Conservation (phyloP, 2,797 vertebrate species). For the Aphelocoma californica region DNA sequence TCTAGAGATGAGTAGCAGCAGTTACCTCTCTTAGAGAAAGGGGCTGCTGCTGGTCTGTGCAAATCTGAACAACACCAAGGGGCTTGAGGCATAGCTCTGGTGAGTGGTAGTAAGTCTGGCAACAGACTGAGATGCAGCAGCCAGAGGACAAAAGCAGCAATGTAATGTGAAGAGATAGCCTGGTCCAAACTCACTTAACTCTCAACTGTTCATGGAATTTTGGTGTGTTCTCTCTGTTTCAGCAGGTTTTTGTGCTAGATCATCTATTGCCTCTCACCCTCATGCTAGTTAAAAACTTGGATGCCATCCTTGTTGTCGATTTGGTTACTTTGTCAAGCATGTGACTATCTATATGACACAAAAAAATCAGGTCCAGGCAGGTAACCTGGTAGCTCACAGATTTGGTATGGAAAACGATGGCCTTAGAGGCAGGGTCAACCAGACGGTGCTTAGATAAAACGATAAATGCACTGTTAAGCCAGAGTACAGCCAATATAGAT, state of each 20-base stretch:
- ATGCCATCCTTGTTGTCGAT: not conserved
- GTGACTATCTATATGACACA: not conserved
- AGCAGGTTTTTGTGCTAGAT: not conserved
- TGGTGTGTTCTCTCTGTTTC: not conserved
- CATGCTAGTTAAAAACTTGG: not conserved
- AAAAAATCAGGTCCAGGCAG: not conserved
- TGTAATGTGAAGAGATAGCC: not conserved
- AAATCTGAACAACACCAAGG: fast-evolving
- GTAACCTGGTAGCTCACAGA: not conserved
- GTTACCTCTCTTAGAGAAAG: not conserved
- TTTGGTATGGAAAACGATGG: not conserved
- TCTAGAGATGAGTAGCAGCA: not conserved
- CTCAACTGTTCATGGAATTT: not conserved
- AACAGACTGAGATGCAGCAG: fast-evolving
- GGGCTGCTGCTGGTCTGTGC: not conserved
- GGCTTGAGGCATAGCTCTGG: not conserved
- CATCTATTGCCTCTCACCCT: not conserved
- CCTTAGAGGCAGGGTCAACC: not conserved
- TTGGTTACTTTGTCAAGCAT: not conserved
- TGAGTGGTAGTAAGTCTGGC: not conserved
- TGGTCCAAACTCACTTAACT: not conserved
- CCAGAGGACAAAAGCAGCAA: not conserved
- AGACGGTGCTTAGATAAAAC: not conserved
- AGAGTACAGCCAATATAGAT: not conserved
- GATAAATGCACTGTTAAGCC: not conserved